Conservation (phyloP, 30 jellyfish, hydroid and myxozoan species). For the Pelagia noctiluca region DNA sequence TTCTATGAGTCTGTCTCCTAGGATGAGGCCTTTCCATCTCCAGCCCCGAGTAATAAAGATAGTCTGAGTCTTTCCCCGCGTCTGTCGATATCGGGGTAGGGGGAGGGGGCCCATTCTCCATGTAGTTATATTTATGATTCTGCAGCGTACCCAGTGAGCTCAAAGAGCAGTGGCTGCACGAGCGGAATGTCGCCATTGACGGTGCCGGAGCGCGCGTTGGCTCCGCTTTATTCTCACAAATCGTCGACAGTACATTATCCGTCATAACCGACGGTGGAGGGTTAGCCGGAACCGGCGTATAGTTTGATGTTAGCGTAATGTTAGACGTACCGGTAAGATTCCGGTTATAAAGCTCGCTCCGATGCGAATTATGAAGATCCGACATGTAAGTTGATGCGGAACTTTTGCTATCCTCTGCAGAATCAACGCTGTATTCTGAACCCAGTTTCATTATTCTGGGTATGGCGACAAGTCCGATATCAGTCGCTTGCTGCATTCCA, state of each 20-base stretch:
- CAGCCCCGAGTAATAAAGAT: constrained; percentile 50
- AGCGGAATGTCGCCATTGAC: constrained; percentile 58
- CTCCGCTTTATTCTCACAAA: constrained; percentile 77
- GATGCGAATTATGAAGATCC: constrained; percentile 60
- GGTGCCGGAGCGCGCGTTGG: constrained; percentile 75
- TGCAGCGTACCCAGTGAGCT: constrained; percentile 59
- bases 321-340: constrained; percentile 85
- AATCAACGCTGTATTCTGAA: constrained; percentile 66
- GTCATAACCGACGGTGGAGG: constrained; percentile 98
- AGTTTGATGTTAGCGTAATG: constrained; percentile 72
- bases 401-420: constrained; percentile 58
- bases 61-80: constrained; percentile 76
- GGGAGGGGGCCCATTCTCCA: constrained; percentile 86
- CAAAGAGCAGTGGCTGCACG: constrained; percentile 65
- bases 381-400: constrained; percentile 90
- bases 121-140: constrained; percentile 44
- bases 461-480: constrained; percentile 56
- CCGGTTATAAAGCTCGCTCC: constrained; percentile 78
- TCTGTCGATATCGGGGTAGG: constrained; percentile 75
- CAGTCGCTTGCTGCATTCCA: constrained; percentile 40
- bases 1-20: constrained; percentile 64
- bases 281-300: constrained; percentile 82
- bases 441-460: constrained; percentile 44
- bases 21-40: constrained; percentile 56
- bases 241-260: constrained; percentile 71